Base-by-base conservation (phyloP, 2,797 vertebrate species). In the Chrosomus eos region DNA sequence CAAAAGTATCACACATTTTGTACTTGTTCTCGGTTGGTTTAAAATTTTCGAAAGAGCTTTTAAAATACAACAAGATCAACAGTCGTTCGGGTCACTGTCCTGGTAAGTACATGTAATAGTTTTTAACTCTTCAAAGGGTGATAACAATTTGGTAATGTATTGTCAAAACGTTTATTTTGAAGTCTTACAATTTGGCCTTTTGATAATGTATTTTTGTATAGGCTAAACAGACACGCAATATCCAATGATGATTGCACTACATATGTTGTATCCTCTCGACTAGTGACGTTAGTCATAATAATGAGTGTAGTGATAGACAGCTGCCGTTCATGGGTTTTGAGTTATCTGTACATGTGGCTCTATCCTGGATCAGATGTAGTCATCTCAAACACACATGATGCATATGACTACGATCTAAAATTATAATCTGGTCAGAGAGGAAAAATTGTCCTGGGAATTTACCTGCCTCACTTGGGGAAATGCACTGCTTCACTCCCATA, bases 21-120 rank as follows among this genome's bases (percentile, higher is more conserved):
- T n/a, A 16, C 9, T 16, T n/a, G 36, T 28, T 51, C 16, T 19
- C 4, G 8, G 23, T n/a, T 26, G 31, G n/a, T 33, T 79, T 33
- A 28, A 16, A 55, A 66, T 48, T 21, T n/a, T 60, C 19, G 58
- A 58, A 10, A 64, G 31, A 51, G 55, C n/a, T 9, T 75, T 58
- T 33, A 43, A 33, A 43, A 43, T 68, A 21, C 21, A n/a, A 4
- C 16, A 13, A 48, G 10, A 8, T 19, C 58, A 62, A 19, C 23
- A 51, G 14, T 71, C 73, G 33, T 62, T 43, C 64, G 19, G 10
- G n/a, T 81, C 60, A 28, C n/a, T 53, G 36, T 66, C 7, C 53
- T 33, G 86, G 86, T 85, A 62, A 84, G 86, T 68, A 16, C 16
- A 28, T 60, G 4, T 40, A 9, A 21, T 7, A 36, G 14, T 7